Conservation (phyloP, 2,113 vertebrate species). For the Dinomys branickii region DNA sequence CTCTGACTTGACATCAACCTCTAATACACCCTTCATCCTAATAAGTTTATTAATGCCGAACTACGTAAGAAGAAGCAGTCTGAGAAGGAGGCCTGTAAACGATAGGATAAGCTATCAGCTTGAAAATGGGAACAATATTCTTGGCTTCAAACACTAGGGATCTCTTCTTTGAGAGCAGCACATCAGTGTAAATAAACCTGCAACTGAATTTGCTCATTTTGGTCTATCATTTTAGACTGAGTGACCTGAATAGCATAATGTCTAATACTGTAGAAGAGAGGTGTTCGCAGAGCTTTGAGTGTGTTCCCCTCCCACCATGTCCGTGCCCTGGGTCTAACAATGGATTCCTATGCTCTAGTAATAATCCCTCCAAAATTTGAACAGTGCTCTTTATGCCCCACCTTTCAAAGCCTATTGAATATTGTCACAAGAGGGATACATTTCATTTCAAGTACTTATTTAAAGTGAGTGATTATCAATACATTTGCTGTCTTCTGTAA, state of each 20-base stretch:
- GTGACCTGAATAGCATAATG: background rate
- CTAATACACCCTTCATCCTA: background rate
- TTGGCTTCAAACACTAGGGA: background rate
- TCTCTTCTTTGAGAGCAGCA: background rate
- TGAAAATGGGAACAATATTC: background rate
- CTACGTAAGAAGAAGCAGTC: conserved; percentile 45
- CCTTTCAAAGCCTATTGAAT: background rate
- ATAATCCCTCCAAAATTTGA: background rate
- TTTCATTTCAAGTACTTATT: conserved; percentile 45
- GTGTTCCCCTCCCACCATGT: background rate
- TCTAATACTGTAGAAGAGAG: background rate
- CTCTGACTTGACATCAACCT: background rate
- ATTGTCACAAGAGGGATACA: background rate
- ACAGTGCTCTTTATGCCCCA: background rate
- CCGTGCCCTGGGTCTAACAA: background rate
- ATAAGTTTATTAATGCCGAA: conserved; percentile 36
- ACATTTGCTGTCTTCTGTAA: background rate
- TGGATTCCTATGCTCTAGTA: background rate
- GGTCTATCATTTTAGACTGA: conserved; percentile 1
- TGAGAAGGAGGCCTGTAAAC: background rate
- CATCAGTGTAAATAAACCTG: conserved; percentile 31
- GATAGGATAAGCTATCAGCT: background rate
- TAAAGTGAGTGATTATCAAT: conserved; percentile 51
- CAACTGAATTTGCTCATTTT: conserved; percentile 38
- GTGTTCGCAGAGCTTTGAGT: background rate